Evolutionary conservation across 2,888 invertebrate species (phyloP).

Genomic region (Gymnocheta viridis): DNA sequence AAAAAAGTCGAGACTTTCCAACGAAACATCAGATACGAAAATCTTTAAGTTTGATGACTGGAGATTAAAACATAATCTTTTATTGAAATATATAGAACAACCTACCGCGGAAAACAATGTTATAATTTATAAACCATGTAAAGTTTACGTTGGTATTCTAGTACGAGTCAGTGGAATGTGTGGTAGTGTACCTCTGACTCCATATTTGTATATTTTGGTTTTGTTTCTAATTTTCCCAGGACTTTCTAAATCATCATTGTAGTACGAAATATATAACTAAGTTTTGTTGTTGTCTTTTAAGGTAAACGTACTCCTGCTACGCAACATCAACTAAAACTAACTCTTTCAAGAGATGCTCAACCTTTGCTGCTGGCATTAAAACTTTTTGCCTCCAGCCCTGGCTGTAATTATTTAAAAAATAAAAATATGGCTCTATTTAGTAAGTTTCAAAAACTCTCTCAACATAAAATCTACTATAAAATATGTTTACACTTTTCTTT

Average conservation of each 20-base stretch:
- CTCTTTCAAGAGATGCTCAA: slow-evolving; percentile 74
- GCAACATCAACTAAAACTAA: slow-evolving; percentile 75
- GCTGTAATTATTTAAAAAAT: slow-evolving; percentile 80
- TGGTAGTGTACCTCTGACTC: no score
- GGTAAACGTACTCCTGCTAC: slow-evolving; percentile 77
- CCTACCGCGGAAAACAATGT: no score
- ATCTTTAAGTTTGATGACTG: no score
- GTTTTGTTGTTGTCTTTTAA: slow-evolving; percentile 59
- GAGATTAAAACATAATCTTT: no score
- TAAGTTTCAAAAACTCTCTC: slow-evolving; percentile 64
- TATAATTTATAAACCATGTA: no score
- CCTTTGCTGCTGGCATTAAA: slow-evolving; percentile 80
- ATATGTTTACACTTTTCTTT: background rate
- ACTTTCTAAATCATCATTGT: background rate
- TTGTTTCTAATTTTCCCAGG: background rate
- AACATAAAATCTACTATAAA: background rate
- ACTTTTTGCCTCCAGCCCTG: slow-evolving; percentile 80
- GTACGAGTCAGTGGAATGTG: no score
- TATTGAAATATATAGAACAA: no score
- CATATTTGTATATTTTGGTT: no score
- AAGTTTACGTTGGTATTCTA: no score
- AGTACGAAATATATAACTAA: background rate
- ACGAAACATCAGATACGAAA: no score
- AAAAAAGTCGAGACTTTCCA: no score
- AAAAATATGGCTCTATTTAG: slow-evolving; percentile 78